Conservation (phyloP, 2,888 invertebrate species). For the Pharmacophagus antenor region DNA sequence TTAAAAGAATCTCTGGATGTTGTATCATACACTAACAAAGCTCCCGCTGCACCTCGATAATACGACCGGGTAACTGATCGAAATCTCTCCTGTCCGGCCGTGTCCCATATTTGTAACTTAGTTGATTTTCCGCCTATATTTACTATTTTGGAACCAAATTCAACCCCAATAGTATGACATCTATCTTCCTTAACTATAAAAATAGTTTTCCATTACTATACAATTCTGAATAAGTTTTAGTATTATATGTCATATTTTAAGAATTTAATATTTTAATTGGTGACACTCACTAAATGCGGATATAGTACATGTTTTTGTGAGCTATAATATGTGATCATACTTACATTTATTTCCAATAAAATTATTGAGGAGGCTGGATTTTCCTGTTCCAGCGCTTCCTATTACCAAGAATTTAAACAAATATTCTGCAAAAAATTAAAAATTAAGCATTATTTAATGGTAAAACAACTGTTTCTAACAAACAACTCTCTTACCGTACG, state of each 20-base stretch:
- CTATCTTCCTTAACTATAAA: slow-evolving; percentile 88
- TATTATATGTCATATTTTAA: not conserved
- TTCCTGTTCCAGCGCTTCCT: slow-evolving; percentile 91
- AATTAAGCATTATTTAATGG: not conserved
- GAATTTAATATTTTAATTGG: not conserved
- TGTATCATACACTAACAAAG: slow-evolving; percentile 93
- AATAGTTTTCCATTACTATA: no score
- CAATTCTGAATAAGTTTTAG: not conserved
- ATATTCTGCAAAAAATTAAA: slow-evolving; percentile 82
- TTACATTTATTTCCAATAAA: slow-evolving; percentile 93
- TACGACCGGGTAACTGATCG: slow-evolving; percentile 94
- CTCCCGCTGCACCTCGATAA: slow-evolving; percentile 95
- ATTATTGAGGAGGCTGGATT: slow-evolving; percentile 91
- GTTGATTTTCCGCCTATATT: slow-evolving; percentile 91
- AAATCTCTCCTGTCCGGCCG: slow-evolving; percentile 98
- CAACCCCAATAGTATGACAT: slow-evolving; percentile 92
- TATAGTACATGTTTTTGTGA: no score
- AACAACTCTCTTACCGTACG: slow-evolving; percentile 17
- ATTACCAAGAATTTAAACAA: slow-evolving; percentile 92
- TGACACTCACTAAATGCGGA: no score
- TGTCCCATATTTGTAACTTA: slow-evolving; percentile 92
- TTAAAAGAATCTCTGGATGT: slow-evolving; percentile 96
- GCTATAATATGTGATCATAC: slow-evolving; percentile 47
- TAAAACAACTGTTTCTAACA: not conserved
- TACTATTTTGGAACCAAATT: slow-evolving; percentile 92